A percentile compares a stretch with the other conserved stretches of the same genome.
These are phyloP conservation scores for Ophion obscuratus DNA, from an alignment of 2,888 invertebrate species.

Conservation along the genomic window DNA sequence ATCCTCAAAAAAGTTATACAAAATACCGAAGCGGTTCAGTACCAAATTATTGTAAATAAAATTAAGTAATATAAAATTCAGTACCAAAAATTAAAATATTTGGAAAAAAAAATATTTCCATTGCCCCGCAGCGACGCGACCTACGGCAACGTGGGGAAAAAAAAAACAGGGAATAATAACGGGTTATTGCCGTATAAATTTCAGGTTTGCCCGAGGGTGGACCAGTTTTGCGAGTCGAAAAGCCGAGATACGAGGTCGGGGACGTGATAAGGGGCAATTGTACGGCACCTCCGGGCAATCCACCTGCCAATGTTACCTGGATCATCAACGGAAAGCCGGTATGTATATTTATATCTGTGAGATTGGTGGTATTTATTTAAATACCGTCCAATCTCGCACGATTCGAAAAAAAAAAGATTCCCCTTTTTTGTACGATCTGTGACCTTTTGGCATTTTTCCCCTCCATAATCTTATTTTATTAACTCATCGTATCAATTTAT, in stretches of 20 bases:
- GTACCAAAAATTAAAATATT: no score
- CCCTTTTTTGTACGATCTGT: no score
- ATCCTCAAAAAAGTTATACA: no score
- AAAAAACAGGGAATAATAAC: conserved; percentile 9
- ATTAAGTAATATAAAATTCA: no score
- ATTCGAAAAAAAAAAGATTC: no score
- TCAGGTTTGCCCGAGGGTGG: conserved; percentile 89
- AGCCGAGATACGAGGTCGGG: conserved; percentile 89
- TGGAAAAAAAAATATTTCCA: neutral
- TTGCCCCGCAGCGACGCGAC: neutral
- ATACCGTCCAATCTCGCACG: neutral
- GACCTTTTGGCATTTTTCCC: neutral
- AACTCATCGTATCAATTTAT: neutral
- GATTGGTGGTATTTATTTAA: neutral
- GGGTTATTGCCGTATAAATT: conserved; percentile 73
- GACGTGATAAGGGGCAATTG: conserved; percentile 89
- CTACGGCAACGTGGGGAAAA: neutral
- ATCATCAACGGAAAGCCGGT: conserved; percentile 87
- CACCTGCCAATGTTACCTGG: conserved; percentile 90
- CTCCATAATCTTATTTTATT: neutral
- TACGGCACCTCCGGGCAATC: conserved; percentile 88
- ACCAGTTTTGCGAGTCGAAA: conserved; percentile 88
- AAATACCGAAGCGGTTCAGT: neutral
- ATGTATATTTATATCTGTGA: conserved; percentile 51
- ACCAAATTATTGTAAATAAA: no score